A percentile compares a stretch with the other conserved stretches of the same genome.
phyloP scores from a whole-genome alignment of 2,797 vertebrate genomes.

The Liasis olivaceus region DNA sequence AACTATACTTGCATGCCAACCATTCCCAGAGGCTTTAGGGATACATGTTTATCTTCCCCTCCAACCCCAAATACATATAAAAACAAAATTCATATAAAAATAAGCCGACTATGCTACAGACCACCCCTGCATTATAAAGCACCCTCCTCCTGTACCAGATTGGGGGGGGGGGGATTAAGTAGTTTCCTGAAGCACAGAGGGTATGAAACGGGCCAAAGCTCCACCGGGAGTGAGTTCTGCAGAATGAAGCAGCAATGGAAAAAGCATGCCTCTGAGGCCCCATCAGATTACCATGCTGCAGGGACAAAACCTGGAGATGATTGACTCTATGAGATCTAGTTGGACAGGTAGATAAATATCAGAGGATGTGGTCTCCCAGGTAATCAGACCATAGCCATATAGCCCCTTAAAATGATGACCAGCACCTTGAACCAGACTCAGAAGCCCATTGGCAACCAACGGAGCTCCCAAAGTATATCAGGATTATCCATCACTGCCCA shows the following conservation, averaged over 20 bases:
- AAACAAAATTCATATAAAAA: neutral
- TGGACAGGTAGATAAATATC: neutral
- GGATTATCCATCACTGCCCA: neutral
- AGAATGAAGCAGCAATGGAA: neutral
- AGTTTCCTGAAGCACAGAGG: neutral
- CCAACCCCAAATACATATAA: neutral
- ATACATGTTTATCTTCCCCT: neutral
- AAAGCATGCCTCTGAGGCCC: neutral
- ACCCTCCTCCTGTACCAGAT: neutral
- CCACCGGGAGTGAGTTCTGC: neutral
- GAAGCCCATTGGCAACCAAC: neutral
- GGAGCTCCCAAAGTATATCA: neutral
- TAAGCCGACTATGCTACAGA: neutral
- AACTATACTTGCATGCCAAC: neutral
- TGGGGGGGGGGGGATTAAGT: accelerated
- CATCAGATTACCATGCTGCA: neutral
- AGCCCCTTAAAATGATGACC: neutral
- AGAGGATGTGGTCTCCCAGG: neutral
- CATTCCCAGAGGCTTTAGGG: neutral
- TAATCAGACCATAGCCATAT: neutral
- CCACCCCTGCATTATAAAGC: neutral
- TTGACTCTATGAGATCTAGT: neutral
- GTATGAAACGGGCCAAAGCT: neutral
- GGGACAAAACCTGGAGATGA: neutral
- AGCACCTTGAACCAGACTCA: neutral